phyloP scores from a whole-genome alignment of 1,140 invertebrate species.

The Drosophila triauraria region DNA sequence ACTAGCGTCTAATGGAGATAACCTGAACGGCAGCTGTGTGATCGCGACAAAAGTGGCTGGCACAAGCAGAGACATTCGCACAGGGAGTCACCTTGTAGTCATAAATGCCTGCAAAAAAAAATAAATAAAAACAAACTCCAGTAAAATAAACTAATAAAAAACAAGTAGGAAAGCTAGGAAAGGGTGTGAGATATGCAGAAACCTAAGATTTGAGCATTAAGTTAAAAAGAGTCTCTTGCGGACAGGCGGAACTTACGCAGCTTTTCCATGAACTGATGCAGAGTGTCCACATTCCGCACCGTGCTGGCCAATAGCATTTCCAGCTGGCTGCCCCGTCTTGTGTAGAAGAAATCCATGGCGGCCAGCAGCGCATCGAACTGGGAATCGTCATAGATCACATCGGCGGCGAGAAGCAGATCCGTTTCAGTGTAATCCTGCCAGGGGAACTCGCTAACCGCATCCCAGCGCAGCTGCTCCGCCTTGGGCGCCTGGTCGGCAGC shows the following conservation, averaged over 20 bases:
- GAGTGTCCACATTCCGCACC: conserved; percentile 74
- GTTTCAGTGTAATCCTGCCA: conserved; percentile 31
- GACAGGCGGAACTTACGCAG: conserved; percentile 56
- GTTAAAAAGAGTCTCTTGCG: too few species aligned
- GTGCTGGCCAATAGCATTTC: conserved; percentile 77
- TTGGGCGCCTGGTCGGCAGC: conserved; percentile 12
- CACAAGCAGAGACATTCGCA: conserved; percentile 57
- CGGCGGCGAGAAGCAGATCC: conserved; percentile 72
- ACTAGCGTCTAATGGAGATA: conserved; percentile 58
- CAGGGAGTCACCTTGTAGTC: conserved; percentile 65
- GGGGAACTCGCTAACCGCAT: conserved; percentile 36
- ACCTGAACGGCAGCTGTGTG: conserved; percentile 71
- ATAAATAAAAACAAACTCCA: not conserved
- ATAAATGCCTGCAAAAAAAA: conserved; percentile 28
- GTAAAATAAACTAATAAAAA: not conserved
- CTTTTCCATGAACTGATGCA: conserved; percentile 64
- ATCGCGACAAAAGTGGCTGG: conserved; percentile 72
- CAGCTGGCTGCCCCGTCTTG: conserved; percentile 30
- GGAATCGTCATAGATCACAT: conserved; percentile 77
- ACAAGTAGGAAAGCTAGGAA: not conserved
- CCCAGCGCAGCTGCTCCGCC: conserved; percentile 60
- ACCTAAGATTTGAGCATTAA: too few species aligned
- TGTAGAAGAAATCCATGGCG: conserved; percentile 63
- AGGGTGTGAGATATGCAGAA: too few species aligned
- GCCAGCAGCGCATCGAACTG: conserved; percentile 60